Base-by-base conservation (phyloP, 2,888 invertebrate genomes). In the Tenthredo amoena region DNA sequence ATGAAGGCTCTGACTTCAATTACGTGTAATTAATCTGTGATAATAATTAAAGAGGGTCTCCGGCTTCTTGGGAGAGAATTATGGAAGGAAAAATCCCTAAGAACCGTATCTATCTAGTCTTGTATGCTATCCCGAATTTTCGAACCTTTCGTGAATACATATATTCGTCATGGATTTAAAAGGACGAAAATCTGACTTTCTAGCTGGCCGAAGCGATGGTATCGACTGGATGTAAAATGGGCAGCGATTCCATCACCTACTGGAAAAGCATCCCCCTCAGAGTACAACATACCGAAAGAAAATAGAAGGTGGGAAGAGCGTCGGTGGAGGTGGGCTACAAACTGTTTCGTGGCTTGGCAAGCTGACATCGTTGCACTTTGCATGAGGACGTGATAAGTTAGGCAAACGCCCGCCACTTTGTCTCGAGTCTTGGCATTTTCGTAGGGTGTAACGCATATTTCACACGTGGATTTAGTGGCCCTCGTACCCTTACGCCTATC, bases 331-430 rank as follows among this genome's bases (percentile, higher is more conserved):
- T 65, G 62, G 68, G 85, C 77, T 65, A 77, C 85, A 85, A 85
- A 85, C 85, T 85, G 85, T 85, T 85, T 85, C 83, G 85, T 77
- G 85, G 85, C 85, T 85, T 85, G 85, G 85, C 85, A 85, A 82
- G 82, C 85, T 85, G 85, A 85, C 85, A 85, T 85, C 85, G 85
- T 79, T 85, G 85, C 85, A 82, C 85, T 85, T 85, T 85, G 85
- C 85, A 85, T 85, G 81, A 85, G 85, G 72, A 85, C 82, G 85
- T 85, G 85, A 85, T 85, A 85, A 85, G 85, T 85, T 82, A 79
- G 85, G 81, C 71, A 81, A 85, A 85, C 85, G 85, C 77, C 68
- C 62, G 85, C 50, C 79, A 79, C 85, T 85, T 85, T 85, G 85
- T 85, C 72, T 85, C 71, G 34, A 58, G 84, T 62, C 84, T 84